Percentiles rank a stretch among this genome's conserved stretches.
phyloP scores from a whole-genome alignment of 1,140 invertebrate species.

The Sarcophaga bullata region DNA sequence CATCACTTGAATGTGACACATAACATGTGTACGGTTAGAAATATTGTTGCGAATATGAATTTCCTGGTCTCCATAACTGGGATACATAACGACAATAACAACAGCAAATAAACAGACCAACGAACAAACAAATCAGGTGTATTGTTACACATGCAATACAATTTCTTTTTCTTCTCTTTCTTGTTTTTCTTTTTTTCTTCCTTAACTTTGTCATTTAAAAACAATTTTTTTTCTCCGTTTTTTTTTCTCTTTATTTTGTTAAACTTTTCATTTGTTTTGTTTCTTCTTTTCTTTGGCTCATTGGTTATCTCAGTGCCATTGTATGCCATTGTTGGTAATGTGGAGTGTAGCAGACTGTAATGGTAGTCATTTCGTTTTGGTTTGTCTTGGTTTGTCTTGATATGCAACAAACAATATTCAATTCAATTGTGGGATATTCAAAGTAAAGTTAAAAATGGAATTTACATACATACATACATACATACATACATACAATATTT shows the following conservation, averaged over 20 bases:
- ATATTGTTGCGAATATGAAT: conserved; percentile 32
- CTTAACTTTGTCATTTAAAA: neutral
- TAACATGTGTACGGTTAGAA: conserved; percentile 35
- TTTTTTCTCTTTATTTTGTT: neutral
- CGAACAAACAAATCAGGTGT: conserved; percentile 45
- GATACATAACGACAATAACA: conserved; percentile 11
- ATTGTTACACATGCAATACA: conserved; percentile 46
- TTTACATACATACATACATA: too few relatives aligned
- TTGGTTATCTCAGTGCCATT: neutral
- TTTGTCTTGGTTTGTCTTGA: neutral
- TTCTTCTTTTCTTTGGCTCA: conserved; percentile 5
- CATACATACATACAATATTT: conserved; percentile 19
- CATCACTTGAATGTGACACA: conserved; percentile 32
- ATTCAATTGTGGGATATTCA: neutral
- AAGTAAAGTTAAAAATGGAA: neutral
- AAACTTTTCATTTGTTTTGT: conserved; percentile 15
- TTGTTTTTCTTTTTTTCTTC: neutral
- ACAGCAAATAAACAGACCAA: conserved; percentile 7
- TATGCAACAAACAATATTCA: neutral
- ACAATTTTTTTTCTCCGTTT: neutral
- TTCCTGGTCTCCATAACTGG: conserved; percentile 32
- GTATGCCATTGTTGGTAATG: neutral
- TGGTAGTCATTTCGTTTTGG: neutral
- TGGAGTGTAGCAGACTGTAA: neutral
- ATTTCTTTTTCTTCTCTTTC: too few relatives aligned